Base-by-base conservation (phyloP, 1,140 invertebrate species). In the Drosophila pachea region DNA sequence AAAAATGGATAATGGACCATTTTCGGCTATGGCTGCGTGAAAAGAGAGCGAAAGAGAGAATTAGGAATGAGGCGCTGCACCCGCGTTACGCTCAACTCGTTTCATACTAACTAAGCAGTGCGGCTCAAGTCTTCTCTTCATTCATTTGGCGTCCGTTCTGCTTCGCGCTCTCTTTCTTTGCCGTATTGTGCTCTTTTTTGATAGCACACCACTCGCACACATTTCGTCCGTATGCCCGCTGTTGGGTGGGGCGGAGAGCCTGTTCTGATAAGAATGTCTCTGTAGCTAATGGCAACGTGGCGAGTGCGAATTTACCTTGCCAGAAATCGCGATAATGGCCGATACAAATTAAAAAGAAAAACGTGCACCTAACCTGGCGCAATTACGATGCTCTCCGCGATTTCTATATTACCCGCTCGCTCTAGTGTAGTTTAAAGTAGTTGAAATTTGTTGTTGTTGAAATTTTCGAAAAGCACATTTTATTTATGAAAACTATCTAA, bases 1-100 rank as follows among this genome's bases (percentile, higher is more conserved):
- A 83, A 83, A 83, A 83, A 78, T 83, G 78, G 78, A 83, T 83
- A 83, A 83, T 83, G 78, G 75, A 68, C 79, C 75, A 83, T 75
- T 83, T 74, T 82, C 74, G 71, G 74, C 79, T 68, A 50, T 36
- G 58, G 45, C 52, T 33, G 22, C 22, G 22, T 53, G 8, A 45
- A 5, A 7, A 22, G 16, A 8, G 16, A 29, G 50, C 16, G 38
- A 40, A 47, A 38, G 38, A 55, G 53, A 45, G 40, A 43, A 31
- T 56, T 1, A 22, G 67, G 43, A 55, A 45, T 64, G 36, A 55
- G 35, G 47, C 45, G 22, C 45, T 47, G 45, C 45, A 47, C 45
- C 45, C 45, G 45, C 45, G 16, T 29, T 47, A 29, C 16, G 45
- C 45, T 47, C 45, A 47, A 29, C 45, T 47, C 22, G 16, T 47